A percentile compares a stretch with the other conserved stretches of the same genome.
phyloP scores from a whole-genome alignment of 2,113 vertebrate genomes.

The Tenrec ecaudatus region DNA sequence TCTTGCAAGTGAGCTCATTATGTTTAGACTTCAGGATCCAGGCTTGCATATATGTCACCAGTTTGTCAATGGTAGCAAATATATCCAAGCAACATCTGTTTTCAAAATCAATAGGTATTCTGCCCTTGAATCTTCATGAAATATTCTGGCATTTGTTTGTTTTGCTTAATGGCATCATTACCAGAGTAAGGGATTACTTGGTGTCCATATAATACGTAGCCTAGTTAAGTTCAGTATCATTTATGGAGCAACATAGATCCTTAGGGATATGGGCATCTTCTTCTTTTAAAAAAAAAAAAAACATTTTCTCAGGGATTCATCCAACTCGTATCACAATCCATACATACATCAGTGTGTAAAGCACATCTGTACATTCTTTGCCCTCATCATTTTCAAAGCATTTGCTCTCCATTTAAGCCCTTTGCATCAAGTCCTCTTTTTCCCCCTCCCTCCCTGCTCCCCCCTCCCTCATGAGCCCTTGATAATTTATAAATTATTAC shows the following conservation, averaged over 20 bases:
- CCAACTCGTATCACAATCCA: no score
- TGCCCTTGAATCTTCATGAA: conserved; percentile 21
- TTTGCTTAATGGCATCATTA: not conserved
- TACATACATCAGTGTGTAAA: no score
- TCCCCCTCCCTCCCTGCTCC: no score
- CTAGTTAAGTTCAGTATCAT: not conserved
- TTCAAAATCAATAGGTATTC: not conserved
- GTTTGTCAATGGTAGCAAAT: not conserved
- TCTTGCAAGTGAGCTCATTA: not conserved
- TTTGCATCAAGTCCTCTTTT: no score
- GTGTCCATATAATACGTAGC: no score
- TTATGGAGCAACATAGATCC: not conserved
- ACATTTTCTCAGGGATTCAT: no score
- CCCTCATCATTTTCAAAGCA: no score
- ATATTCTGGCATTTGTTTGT: not conserved
- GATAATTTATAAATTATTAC: no score
- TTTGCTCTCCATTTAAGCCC: no score
- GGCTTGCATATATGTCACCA: conserved; percentile 24
- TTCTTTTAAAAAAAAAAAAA: no score
- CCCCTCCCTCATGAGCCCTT: no score
- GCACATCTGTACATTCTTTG: no score
- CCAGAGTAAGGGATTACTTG: not conserved
- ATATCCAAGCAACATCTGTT: not conserved
- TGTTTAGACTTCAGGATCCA: not conserved
- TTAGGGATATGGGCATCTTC: not conserved